These are phyloP conservation scores for Sciurus carolinensis DNA, from an alignment of 2,797 vertebrate genomes.

Conservation along the genomic window DNA sequence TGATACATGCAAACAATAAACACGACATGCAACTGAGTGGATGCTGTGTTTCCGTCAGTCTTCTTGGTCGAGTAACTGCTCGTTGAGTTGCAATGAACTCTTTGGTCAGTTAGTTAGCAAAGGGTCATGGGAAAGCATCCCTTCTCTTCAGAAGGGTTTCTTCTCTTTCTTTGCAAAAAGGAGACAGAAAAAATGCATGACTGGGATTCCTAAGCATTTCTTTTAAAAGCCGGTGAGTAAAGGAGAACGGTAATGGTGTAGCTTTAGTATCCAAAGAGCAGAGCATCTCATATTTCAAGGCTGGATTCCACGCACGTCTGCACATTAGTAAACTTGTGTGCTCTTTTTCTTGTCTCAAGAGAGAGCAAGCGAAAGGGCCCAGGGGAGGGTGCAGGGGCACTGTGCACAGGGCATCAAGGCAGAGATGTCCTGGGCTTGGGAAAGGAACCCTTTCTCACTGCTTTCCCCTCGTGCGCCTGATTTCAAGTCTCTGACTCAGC, in stretches of 20 bases:
- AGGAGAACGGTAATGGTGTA: neutral
- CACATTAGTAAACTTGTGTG: neutral
- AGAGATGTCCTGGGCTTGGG: neutral
- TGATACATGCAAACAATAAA: neutral
- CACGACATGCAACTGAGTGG: accelerated
- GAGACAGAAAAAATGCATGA: neutral
- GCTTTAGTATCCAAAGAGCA: neutral
- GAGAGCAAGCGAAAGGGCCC: neutral
- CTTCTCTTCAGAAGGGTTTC: neutral
- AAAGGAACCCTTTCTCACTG: neutral
- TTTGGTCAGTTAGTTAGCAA: neutral
- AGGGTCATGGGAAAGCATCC: neutral
- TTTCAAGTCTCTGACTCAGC: neutral
- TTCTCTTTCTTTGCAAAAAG: conserved; percentile 32
- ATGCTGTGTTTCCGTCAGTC: accelerated
- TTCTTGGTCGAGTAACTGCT: neutral
- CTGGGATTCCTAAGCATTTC: neutral
- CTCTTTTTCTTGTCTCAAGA: neutral
- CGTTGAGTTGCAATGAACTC: neutral
- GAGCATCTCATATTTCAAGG: no score
- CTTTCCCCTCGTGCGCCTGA: accelerated
- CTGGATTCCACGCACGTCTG: no score
- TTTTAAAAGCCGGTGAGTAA: neutral
- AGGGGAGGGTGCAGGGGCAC: accelerated
- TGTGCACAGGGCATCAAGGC: accelerated